Conservation (phyloP, 2,113 vertebrate species). For the Xiphorhynchus elegans region DNA sequence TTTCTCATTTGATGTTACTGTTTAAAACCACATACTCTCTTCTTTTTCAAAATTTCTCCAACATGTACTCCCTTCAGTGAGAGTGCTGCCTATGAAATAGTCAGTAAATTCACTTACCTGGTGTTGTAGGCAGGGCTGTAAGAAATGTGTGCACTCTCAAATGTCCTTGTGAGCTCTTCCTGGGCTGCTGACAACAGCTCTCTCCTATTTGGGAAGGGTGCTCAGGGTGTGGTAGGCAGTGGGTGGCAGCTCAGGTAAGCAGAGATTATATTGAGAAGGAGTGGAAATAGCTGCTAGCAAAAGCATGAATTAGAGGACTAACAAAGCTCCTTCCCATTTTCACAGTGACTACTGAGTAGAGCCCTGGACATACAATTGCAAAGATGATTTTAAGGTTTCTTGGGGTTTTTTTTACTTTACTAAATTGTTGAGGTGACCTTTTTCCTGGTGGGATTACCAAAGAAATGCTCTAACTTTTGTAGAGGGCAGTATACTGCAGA, state of each 20-base stretch:
- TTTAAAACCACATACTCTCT: neutral
- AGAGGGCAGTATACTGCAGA: neutral
- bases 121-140: neutral
- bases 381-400: neutral
- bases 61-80: neutral
- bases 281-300: neutral
- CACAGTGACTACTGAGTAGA: neutral
- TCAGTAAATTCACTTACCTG: neutral
- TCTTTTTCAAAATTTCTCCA: neutral
- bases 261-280: neutral
- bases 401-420: neutral
- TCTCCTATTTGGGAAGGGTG: neutral
- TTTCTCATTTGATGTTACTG: neutral
- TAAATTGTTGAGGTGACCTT: neutral
- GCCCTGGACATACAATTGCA: neutral
- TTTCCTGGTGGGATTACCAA: neutral
- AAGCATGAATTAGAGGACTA: neutral
- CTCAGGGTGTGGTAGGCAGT: neutral
- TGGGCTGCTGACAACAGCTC: rapidly evolving
- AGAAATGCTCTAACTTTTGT: neutral
- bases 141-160: neutral
- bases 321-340: neutral
- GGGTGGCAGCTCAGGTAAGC: neutral
- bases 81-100: neutral
- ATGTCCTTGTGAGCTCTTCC: rapidly evolving